A percentile compares a stretch with the other conserved stretches of the same genome.
phyloP scores from a whole-genome alignment of 2,888 invertebrate genomes.

The Pecten maximus region DNA sequence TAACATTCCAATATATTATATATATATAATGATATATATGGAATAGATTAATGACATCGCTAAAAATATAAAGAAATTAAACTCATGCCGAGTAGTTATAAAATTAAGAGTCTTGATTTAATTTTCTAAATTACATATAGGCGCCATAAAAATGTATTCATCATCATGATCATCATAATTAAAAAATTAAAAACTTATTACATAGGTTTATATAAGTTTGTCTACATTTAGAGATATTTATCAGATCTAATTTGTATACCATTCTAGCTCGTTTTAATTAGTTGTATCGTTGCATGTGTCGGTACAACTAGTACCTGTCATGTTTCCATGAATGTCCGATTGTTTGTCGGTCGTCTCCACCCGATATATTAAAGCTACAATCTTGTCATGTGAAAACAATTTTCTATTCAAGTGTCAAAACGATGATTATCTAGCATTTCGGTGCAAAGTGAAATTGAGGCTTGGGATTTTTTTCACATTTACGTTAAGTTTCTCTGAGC shows the following conservation, averaged over 20 bases:
- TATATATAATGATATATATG: too few species aligned
- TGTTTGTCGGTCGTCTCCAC: not conserved
- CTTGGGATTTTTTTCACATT: not conserved
- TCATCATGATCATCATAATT: not conserved
- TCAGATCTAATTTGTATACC: not conserved
- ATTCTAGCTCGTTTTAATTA: not conserved
- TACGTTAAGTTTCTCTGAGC: not conserved
- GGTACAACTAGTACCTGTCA: not conserved
- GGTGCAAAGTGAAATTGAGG: slow-evolving; percentile 25
- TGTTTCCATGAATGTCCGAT: not conserved
- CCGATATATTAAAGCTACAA: not conserved
- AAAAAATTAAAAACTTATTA: not conserved
- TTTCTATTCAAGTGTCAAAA: slow-evolving; percentile 35
- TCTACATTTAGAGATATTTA: not conserved
- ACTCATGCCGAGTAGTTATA: too few species aligned
- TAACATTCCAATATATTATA: too few species aligned
- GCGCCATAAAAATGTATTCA: too few species aligned
- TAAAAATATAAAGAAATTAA: too few species aligned
- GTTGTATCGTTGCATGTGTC: not conserved
- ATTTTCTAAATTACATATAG: too few species aligned
- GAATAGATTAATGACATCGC: too few species aligned
- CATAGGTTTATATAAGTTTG: not conserved
- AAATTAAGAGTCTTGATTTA: too few species aligned
- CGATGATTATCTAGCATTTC: not conserved
- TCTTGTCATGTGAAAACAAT: not conserved